Evolutionary conservation across 2,113 vertebrate genomes (phyloP).

Genomic region (Cervus canadensis): DNA sequence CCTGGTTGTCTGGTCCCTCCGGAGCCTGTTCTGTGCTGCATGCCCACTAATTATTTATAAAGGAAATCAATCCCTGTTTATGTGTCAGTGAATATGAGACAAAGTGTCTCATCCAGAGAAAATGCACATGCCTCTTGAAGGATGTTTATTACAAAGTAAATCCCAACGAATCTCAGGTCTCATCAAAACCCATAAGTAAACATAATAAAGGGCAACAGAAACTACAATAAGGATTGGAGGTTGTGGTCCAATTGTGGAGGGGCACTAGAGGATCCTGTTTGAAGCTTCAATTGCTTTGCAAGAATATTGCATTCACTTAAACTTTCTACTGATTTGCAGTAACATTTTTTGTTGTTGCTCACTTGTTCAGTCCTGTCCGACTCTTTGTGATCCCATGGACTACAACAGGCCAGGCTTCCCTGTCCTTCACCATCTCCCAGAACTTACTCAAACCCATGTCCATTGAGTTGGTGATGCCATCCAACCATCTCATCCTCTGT

Average conservation of each 20-base stretch:
- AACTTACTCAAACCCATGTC: background rate
- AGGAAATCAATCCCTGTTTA: conserved; percentile 29
- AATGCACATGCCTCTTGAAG: background rate
- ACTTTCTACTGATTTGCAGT: background rate
- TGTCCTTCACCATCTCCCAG: background rate
- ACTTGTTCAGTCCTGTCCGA: background rate
- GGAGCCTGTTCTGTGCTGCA: background rate
- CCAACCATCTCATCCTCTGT: background rate
- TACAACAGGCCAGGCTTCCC: background rate
- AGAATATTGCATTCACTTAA: background rate
- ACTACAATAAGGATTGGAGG: background rate
- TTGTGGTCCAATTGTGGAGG: background rate
- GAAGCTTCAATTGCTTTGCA: background rate
- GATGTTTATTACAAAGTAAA: conserved; percentile 30
- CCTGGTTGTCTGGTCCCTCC: background rate
- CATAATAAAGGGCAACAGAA: background rate
- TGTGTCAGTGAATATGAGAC: conserved; percentile 23
- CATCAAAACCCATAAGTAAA: conserved; percentile 4
- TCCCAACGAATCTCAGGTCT: background rate
- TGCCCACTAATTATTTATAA: conserved; percentile 42
- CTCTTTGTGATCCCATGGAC: background rate
- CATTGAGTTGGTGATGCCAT: background rate
- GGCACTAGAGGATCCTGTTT: background rate
- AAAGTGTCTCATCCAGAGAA: conserved; percentile 10
- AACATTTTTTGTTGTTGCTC: background rate